phyloP scores from a whole-genome alignment of 2,888 invertebrate genomes.

The Notodonta dromedarius region DNA sequence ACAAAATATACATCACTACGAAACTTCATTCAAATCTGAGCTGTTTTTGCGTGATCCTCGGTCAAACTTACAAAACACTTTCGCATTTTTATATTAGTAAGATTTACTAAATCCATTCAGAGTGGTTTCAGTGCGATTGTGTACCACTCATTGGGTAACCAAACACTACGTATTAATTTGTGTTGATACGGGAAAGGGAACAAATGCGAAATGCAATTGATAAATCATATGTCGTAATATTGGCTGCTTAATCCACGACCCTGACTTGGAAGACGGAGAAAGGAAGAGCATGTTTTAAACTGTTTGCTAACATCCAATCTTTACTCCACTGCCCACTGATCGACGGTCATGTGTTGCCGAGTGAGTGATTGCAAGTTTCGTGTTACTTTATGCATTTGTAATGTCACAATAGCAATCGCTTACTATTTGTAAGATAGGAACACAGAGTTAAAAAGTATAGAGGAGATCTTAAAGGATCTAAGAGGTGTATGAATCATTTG shows the following conservation, averaged over 20 bases:
- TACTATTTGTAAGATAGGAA: neutral
- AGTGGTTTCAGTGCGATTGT: no score
- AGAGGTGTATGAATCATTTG: no score
- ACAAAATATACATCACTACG: no score
- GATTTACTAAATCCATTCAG: no score
- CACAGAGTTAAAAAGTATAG: no score
- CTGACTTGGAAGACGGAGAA: neutral
- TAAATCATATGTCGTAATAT: neutral
- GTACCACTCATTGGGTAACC: neutral
- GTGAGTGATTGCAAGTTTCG: neutral
- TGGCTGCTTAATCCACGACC: neutral
- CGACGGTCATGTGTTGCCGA: neutral
- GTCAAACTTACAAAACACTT: no score
- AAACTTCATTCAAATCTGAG: no score
- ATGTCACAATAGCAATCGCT: constrained; percentile 21
- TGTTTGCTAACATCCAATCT: neutral
- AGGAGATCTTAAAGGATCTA: no score
- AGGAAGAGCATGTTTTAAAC: neutral
- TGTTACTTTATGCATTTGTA: neutral
- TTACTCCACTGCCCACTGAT: neutral
- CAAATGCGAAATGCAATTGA: neutral
- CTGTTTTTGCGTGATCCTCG: no score
- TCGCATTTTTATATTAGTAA: no score
- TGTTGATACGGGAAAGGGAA: neutral
- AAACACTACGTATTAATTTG: neutral